phyloP scores from a whole-genome alignment of 2,113 vertebrate species.

The Holacanthus passer region DNA sequence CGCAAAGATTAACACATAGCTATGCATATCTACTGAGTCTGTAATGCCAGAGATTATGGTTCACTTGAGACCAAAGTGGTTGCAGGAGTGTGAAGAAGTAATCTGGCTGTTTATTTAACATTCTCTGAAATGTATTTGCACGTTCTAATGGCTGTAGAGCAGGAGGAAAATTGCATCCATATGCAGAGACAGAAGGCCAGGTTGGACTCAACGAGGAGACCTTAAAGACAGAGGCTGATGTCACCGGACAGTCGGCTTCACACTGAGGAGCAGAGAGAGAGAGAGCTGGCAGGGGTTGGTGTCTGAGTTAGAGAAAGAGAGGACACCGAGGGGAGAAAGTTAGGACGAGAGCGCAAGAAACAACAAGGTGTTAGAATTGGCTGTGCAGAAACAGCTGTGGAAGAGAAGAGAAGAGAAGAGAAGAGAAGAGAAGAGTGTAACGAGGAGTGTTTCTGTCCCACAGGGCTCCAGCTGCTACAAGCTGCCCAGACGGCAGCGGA shows the following conservation, averaged over 20 bases:
- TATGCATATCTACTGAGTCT: constrained; percentile 47
- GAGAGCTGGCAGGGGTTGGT: constrained; percentile 37
- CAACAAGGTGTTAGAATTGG: constrained; percentile 45
- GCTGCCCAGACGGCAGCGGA: constrained; percentile 44
- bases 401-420: constrained; percentile 10
- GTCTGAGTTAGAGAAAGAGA: constrained; percentile 16
- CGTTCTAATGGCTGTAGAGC: constrained; percentile 62
- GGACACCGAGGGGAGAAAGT: neutral
- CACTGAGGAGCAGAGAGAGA: constrained; percentile 33
- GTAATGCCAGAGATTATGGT: constrained; percentile 65
- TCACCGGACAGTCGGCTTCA: constrained; percentile 60
- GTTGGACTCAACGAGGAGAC: constrained; percentile 42
- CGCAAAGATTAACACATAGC: constrained; percentile 53
- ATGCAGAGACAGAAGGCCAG: constrained; percentile 68
- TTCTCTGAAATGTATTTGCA: constrained; percentile 76
- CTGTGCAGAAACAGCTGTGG: constrained; percentile 5
- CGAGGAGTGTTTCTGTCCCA: constrained; percentile 44
- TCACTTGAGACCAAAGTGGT: constrained; percentile 74
- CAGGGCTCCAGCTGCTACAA: constrained; percentile 60
- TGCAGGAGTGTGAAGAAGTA: constrained; percentile 77
- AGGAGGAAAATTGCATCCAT: constrained; percentile 77
- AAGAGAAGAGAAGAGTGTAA: constrained; percentile 9
- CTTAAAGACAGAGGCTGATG: constrained; percentile 61
- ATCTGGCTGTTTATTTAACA: constrained; percentile 80
- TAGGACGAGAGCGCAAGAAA: constrained; percentile 13